phyloP scores from a whole-genome alignment of 2,797 vertebrate genomes.

The Bucorvus abyssinicus region DNA sequence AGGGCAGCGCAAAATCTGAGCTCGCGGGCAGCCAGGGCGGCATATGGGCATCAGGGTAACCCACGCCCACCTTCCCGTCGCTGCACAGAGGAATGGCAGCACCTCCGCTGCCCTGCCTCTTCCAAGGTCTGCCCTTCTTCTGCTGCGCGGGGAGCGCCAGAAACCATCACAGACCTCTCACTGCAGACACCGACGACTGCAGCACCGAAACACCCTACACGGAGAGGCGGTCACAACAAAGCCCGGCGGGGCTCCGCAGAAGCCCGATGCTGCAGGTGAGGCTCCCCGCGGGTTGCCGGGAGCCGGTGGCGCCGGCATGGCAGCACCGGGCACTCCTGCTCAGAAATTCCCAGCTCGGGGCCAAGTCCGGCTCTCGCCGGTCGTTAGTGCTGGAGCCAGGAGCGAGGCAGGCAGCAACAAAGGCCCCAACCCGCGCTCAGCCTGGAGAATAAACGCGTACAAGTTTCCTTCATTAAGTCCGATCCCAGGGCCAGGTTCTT shows the following conservation, averaged over 20 bases:
- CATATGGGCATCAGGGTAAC: fast-evolving
- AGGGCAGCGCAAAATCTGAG: not conserved
- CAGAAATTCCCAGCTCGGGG: not conserved
- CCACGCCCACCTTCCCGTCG: fast-evolving
- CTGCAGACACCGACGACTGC: not conserved
- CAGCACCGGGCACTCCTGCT: not conserved
- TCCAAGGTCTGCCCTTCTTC: not conserved
- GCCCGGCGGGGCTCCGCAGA: not conserved
- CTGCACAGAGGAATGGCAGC: not conserved
- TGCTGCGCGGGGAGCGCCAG: not conserved
- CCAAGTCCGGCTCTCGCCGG: not conserved
- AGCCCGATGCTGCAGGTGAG: not conserved
- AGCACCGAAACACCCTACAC: not conserved
- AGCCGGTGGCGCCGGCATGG: not conserved
- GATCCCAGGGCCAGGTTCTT: not conserved
- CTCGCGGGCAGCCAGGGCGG: not conserved
- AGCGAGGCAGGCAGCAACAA: constrained; percentile 13
- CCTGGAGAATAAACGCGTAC: not conserved
- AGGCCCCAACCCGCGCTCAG: not conserved
- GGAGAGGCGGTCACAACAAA: not conserved
- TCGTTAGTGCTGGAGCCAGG: not conserved
- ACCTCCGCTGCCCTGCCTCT: not conserved
- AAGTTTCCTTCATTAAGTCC: not conserved
- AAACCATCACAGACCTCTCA: not conserved
- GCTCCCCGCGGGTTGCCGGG: not conserved